Evolutionary conservation across 2,113 vertebrate genomes (phyloP).

Genomic region (Elephas maximus): DNA sequence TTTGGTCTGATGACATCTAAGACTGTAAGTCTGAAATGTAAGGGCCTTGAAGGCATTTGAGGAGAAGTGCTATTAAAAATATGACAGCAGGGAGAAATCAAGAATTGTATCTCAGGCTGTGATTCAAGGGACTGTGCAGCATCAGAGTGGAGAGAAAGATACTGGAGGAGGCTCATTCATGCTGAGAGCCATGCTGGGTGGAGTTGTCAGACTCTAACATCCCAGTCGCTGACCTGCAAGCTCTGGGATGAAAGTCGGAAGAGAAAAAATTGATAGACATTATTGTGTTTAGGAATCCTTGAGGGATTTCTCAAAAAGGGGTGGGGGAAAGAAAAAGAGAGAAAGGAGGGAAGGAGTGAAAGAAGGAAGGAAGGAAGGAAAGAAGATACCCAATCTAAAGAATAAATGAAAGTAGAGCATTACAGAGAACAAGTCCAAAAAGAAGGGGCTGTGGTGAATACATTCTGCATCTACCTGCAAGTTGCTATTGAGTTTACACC

Average conservation of each 20-base stretch:
- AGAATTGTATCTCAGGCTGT: not conserved
- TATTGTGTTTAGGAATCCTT: not conserved
- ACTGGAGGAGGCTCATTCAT: fast-evolving
- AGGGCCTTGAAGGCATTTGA: not conserved
- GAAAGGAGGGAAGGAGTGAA: not conserved
- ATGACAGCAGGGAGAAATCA: fast-evolving
- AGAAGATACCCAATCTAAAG: not conserved
- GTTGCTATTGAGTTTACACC: not conserved
- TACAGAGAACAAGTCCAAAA: not conserved
- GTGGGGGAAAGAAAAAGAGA: too few species aligned
- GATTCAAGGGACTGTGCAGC: fast-evolving
- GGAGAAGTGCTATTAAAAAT: not conserved
- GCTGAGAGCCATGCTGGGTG: not conserved
- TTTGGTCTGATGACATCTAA: not conserved
- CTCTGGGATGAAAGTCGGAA: not conserved
- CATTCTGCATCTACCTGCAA: not conserved
- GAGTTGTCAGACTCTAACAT: not conserved
- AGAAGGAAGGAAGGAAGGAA: not conserved
- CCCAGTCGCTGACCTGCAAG: not conserved
- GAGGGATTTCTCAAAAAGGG: not conserved
- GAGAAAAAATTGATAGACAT: not conserved
- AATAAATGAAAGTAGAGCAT: not conserved
- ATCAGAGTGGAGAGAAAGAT: too few species aligned
- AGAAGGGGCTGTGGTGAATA: not conserved
- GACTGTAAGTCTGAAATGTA: not conserved